A percentile compares a stretch with the other conserved stretches of the same genome.
phyloP scores from a whole-genome alignment of 2,113 vertebrate species.

The Tamias sibiricus region DNA sequence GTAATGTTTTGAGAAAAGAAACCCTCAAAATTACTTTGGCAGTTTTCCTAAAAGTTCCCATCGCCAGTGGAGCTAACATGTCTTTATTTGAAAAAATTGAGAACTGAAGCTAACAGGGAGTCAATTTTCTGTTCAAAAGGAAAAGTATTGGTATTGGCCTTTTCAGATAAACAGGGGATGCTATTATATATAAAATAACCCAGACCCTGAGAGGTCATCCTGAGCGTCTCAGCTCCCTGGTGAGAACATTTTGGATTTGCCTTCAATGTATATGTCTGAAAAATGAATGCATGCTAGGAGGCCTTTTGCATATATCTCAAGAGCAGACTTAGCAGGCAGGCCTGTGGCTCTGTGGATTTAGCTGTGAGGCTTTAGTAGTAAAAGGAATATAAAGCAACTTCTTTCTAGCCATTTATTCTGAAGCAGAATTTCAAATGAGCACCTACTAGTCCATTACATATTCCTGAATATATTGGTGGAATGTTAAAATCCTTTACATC shows the following conservation, averaged over 20 bases:
- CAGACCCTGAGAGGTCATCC: neutral
- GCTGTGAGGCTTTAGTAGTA: conserved; percentile 8
- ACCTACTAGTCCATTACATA: conserved; percentile 3
- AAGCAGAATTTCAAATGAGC: conserved; percentile 69
- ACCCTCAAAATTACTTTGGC: neutral
- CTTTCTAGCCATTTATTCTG: conserved; percentile 25
- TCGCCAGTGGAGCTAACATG: neutral
- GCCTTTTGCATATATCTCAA: neutral
- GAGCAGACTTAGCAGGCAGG: neutral
- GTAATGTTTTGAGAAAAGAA: neutral
- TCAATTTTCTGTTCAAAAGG: conserved; percentile 49
- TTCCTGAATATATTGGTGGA: conserved; percentile 47
- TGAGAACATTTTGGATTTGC: neutral
- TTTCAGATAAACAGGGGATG: neutral
- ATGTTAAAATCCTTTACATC: conserved; percentile 17
- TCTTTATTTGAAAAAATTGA: neutral
- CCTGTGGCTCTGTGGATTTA: neutral
- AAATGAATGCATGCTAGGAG: neutral
- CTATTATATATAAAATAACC: neutral
- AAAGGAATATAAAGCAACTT: conserved; percentile 63
- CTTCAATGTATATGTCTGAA: neutral
- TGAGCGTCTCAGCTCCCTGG: neutral
- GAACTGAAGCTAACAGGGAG: conserved; percentile 7
- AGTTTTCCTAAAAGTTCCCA: neutral
- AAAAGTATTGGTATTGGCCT: neutral